Evolutionary conservation across 2,113 vertebrate genomes (phyloP), one percentile per base, ranked within the genome.

Genomic region (Orthochromis malagaraziensis): DNA sequence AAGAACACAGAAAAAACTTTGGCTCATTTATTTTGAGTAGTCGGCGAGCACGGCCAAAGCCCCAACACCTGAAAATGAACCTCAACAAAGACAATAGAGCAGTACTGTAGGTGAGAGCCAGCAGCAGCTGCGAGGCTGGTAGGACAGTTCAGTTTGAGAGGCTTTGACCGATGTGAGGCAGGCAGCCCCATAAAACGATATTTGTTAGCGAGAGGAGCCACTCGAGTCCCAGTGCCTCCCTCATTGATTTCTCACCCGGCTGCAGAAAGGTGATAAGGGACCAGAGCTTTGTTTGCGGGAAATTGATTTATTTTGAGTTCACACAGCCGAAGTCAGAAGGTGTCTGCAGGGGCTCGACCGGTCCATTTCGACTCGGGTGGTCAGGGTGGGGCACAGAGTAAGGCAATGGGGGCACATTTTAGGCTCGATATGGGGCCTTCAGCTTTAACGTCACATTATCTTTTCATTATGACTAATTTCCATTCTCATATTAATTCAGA

Each of bases 231-330:
- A 83, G 81, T 57, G 58, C 68, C 73, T 80, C 12, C 88, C 81
- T 83, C 77, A 94, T 87, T 91, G 87, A 96, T 96, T 93, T 83
- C 63, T 58, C 73, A 40, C 75, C 60, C 87, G 54, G 79, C 92
- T 93, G 94, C 86, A 81, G 88, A 11, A 90, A 90, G 65, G 82
- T 92, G 93, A 96, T 96, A 94, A 95, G 94, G 40, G 81, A 63
- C 49, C 24, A 45, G 24, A 84, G 86, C 90, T 95, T 94, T 94
- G 91, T 94, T 93, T 92, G 86, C 31, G 51, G 84, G 85, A 84
- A 91, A 95, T 84, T 93, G 89, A 96, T 95, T 94, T 92, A 92
- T 83, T 93, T 88, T 49, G 81, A 90, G 81, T 73, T 89, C 75
- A 81, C 82, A 83, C 75, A 65, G 83, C 13, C 31, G 57, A 91